phyloP scores from a whole-genome alignment of 2,113 vertebrate species.

The Callaeas wilsoni region DNA sequence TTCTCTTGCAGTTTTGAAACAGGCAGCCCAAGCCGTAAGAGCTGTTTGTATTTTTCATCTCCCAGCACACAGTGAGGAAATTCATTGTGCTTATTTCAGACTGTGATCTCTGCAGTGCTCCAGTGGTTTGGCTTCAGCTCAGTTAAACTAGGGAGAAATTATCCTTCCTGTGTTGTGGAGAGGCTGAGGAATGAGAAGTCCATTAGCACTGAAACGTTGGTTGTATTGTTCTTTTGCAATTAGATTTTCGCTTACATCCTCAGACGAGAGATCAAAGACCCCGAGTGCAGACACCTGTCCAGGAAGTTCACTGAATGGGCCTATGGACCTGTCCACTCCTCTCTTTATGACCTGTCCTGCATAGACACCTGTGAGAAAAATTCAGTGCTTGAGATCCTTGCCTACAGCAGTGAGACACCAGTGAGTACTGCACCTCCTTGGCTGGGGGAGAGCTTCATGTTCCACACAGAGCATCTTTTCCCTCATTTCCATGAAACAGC shows the following conservation, averaged over 20 bases:
- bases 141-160: background rate
- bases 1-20: background rate
- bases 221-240: conserved; percentile 3
- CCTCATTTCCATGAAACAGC: background rate
- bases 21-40: background rate
- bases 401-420: conserved; percentile 86
- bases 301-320: conserved; percentile 98
- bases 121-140: background rate
- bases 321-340: conserved; percentile 92
- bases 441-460: background rate
- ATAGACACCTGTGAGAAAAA: conserved; percentile 86
- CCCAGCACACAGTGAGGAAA: background rate
- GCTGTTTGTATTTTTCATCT: background rate
- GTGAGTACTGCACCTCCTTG: conserved; percentile 72
- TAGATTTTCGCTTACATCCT: conserved; percentile 87
- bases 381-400: conserved; percentile 88
- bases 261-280: conserved; percentile 85
- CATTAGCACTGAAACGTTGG: background rate
- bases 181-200: background rate
- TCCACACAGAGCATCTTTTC: background rate
- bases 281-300: conserved; percentile 85
- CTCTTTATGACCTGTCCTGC: conserved; percentile 89
- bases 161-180: background rate
- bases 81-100: background rate
- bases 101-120: background rate